Percentiles rank a stretch among this genome's conserved stretches.
These are phyloP conservation scores for Telenomus remus DNA, from an alignment of 1,140 invertebrate species.

Conservation along the genomic window DNA sequence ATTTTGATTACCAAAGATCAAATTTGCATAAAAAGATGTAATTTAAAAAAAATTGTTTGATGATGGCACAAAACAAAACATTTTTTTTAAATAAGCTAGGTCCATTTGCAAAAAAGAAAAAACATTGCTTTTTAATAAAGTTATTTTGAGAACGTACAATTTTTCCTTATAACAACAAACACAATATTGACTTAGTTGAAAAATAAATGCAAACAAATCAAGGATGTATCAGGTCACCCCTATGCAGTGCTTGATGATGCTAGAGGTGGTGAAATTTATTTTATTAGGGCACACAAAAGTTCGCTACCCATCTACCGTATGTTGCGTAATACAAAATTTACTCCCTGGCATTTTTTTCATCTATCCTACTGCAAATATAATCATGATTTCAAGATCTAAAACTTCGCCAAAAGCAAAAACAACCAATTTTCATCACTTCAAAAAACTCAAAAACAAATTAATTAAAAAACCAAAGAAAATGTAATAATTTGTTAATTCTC, in stretches of 20 bases:
- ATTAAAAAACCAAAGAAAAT: too few species aligned
- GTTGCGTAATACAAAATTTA: slow-evolving; percentile 60
- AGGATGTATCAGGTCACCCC: slow-evolving; percentile 56
- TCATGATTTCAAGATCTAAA: slow-evolving; percentile 15
- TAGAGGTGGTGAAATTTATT: slow-evolving; percentile 51
- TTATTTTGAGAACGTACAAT: background rate
- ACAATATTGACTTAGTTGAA: slow-evolving; percentile 67
- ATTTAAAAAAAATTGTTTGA: too few species aligned
- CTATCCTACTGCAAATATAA: slow-evolving; percentile 25
- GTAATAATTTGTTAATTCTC: too few species aligned
- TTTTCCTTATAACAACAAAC: slow-evolving; percentile 23
- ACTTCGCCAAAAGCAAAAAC: slow-evolving; percentile 1
- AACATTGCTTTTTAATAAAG: background rate
- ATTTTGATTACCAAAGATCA: too few species aligned
- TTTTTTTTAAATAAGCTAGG: too few species aligned
- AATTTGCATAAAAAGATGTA: too few species aligned
- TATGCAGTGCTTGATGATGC: slow-evolving; percentile 57
- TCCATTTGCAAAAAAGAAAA: too few species aligned
- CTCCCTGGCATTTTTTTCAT: slow-evolving; percentile 35
- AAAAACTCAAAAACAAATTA: too few species aligned
- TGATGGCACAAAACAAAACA: too few species aligned
- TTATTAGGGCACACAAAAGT: slow-evolving; percentile 47
- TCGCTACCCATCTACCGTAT: slow-evolving; percentile 66
- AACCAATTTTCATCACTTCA: too few species aligned
- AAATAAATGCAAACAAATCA: slow-evolving; percentile 65